These are phyloP conservation scores for Alviniconcha strummeri DNA, from an alignment of 2,888 invertebrate species.

Conservation along the genomic window DNA sequence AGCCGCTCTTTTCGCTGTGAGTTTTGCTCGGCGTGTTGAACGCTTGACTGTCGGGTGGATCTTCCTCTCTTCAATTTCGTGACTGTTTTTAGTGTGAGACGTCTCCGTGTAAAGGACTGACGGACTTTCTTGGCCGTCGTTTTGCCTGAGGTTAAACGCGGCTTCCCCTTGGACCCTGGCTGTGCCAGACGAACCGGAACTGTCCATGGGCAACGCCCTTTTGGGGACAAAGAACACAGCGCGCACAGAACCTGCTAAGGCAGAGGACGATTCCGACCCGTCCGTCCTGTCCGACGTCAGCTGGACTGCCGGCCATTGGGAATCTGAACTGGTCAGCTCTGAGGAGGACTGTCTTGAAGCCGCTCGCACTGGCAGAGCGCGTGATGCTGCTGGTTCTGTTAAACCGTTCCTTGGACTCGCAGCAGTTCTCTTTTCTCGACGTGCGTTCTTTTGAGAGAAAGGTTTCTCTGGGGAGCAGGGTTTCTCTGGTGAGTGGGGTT, in stretches of 20 bases:
- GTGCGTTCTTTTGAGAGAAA: no score
- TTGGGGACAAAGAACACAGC: not conserved
- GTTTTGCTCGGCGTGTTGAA: not conserved
- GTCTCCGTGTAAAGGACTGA: not conserved
- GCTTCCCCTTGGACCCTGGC: no score
- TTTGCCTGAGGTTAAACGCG: no score
- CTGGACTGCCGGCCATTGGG: not conserved
- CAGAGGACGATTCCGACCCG: not conserved
- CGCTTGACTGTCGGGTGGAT: not conserved
- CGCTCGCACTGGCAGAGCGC: not conserved
- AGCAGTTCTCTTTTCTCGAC: no score
- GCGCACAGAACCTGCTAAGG: conserved; percentile 7
- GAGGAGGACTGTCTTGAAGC: not conserved
- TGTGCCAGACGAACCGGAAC: not conserved
- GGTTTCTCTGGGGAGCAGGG: no score
- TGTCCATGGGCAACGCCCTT: not conserved
- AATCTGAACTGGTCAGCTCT: conserved; percentile 17
- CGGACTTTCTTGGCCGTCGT: no score
- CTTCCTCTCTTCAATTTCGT: not conserved
- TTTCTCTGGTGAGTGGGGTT: no score
- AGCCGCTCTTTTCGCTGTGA: no score
- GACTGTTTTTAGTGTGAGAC: not conserved
- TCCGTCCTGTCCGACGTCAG: not conserved
- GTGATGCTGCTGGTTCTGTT: no score
- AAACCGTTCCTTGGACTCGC: no score